Base-by-base conservation (phyloP, 2,797 vertebrate species). In the Melanotaenia pygmaea region DNA sequence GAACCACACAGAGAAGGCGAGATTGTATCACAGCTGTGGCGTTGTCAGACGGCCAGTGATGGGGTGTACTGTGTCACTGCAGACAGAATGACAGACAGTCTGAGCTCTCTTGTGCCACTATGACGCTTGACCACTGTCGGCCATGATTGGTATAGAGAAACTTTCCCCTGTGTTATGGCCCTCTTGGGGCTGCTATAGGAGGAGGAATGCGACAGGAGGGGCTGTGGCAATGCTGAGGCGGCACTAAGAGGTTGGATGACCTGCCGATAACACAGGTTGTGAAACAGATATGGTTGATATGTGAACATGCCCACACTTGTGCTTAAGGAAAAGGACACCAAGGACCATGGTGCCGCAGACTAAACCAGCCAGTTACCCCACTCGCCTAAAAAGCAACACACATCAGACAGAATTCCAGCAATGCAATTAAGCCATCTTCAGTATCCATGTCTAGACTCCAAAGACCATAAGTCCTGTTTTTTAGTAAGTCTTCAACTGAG, bases 211-310 rank as follows among this genome's bases (percentile, higher is more conserved):
- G n/a, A 75, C 43, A 66, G 71, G 71, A 64, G 47, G 76, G 47
- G 58, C 57, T 14, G 38, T 2, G 16, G 58, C 51, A 47, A 57
- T n/a, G 38, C 57, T 22, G 59, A 68, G 40, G 38, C 64, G 65
- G 67, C 50, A 60, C 56, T 80, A 47, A 61, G 70, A 61, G 85
- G 80, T 69, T 84, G 34, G 14, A 43, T 90, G 91, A 91, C 91
- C 88, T 89, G 88, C 71, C 87, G 88, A 92, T 90, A 93, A 87
- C 89, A 92, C 86, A 90, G 90, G 91, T 87, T 83, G 81, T 89
- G 90, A 91, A 92, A 91, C 83, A 79, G 92, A 94, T 94, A 93
- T 89, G 89, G 84, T 90, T 94, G 92, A 93, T 92, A 94, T 93
- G 82, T 85, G 90, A 91, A 90, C 91, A 91, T 87, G 91, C 85